Base-by-base conservation (phyloP, 2,888 invertebrate species). In the Acanthosepion esculentum region DNA sequence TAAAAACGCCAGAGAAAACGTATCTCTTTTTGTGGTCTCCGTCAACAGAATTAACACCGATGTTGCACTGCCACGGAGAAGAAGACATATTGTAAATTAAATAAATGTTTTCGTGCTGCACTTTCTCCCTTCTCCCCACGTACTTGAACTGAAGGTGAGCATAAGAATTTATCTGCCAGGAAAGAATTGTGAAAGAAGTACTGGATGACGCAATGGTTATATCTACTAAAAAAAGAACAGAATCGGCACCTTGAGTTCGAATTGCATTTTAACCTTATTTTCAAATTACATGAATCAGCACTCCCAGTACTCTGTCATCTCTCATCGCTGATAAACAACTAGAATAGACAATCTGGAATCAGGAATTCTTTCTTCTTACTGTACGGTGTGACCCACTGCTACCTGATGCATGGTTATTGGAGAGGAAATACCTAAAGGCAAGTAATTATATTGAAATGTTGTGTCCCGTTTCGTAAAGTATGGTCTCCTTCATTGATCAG, bases 31-130 rank as follows among this genome's bases (percentile, higher is more conserved):
- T 15, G 78, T 15, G 78, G 78, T 78, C n/a, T 78, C 33, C 18
- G n/a, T n/a, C 78, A 78, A 78, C 78, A 78, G 78, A 78, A 78
- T 78, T 78, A 78, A 78, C 78, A 78, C 8, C 78, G n/a, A 78
- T 33, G 12, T 78, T n/a, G 78, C 78, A 78, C 78, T 78, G 78
- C 78, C 59, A n/a, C 3, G 33, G 18, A 4, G 78, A 78, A 23
- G n/a, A 78, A 78, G n/a, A 23, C 78, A 78, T 64, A 64, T 78
- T 78, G 78, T 33, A 78, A 78, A 78, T 78, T 78, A 33, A 33
- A 78, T 78, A 78, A 78, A n/a, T 5, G n/a, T 78, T 78, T 78
- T n/a, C 10, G n/a, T 33, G 18, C n/a, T 3, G n/a, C n/a, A 12
- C 15, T 78, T 33, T n/a, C 78, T 78, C 33, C n/a, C 10, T 78